Evolutionary conservation across 2,797 vertebrate genomes (phyloP).

Genomic region (Sebastolobus altivelis): DNA sequence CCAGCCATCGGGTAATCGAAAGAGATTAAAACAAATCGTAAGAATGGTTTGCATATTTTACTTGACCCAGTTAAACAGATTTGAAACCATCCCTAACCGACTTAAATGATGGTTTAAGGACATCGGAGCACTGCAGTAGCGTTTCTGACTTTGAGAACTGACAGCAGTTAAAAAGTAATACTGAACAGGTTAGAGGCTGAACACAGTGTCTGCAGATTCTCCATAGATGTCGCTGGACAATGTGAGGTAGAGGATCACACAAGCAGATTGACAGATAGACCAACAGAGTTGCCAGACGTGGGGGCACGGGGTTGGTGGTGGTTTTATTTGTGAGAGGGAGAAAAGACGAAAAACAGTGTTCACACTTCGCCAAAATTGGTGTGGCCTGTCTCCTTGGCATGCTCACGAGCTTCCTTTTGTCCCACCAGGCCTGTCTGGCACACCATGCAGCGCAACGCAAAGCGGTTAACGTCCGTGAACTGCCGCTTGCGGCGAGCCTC

Average conservation of each 20-base stretch:
- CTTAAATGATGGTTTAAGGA: slow-evolving; percentile 47
- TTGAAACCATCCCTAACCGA: slow-evolving; percentile 30
- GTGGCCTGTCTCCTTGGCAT: slow-evolving; percentile 97
- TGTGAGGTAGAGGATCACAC: slow-evolving; percentile 87
- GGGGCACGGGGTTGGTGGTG: slow-evolving; percentile 50
- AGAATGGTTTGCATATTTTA: slow-evolving; percentile 56
- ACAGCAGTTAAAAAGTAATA: slow-evolving; percentile 72
- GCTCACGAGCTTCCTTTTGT: slow-evolving; percentile 94
- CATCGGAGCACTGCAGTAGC: slow-evolving; percentile 51
- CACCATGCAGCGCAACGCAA: slow-evolving; percentile 95
- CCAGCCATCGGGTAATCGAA: background rate
- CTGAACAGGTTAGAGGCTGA: slow-evolving; percentile 67
- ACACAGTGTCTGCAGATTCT: slow-evolving; percentile 64
- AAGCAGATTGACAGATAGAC: slow-evolving; percentile 76
- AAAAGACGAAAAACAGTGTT: slow-evolving; percentile 53
- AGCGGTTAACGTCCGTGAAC: slow-evolving; percentile 96
- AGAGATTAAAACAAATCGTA: slow-evolving; percentile 40
- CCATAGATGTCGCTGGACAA: slow-evolving; percentile 67
- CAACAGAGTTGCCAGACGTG: slow-evolving; percentile 54
- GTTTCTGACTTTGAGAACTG: slow-evolving; percentile 59
- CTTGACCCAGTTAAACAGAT: slow-evolving; percentile 33
- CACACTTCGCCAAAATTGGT: slow-evolving; percentile 98
- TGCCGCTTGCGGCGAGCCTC: slow-evolving; percentile 94
- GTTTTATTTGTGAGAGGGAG: slow-evolving; percentile 51
- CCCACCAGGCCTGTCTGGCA: slow-evolving; percentile 97